Evolutionary conservation across 2,113 vertebrate genomes (phyloP), one percentile per base, ranked within the genome.

Genomic region (Oxygymnocypris stewartii): DNA sequence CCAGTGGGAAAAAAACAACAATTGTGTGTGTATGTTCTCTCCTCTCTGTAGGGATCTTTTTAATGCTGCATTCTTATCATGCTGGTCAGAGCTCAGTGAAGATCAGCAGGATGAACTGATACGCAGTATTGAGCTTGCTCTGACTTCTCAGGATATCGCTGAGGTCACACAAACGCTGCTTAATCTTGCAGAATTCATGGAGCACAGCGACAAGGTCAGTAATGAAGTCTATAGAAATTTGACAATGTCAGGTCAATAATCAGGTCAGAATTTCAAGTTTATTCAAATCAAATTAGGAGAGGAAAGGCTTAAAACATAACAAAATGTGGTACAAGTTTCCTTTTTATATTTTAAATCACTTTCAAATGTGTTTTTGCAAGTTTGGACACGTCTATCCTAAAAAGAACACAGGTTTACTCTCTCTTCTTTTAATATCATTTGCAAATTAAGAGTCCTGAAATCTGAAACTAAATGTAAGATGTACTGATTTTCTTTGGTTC

Each of bases 81-180:
- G 98, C 93, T 99, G 98, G 98, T 99, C 98, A 0, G 98, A 99
- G 73, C 94, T 99, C 90, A 99, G 97, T 0, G 98, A 99, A 86
- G 97, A 99, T 91, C 98, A 99, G 91, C 98, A 99, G 92, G 98
- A 99, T 7, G 98, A 99, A 89, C 95, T 99, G 88, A 99, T 99
- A 91, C 95, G 97, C 88, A 99, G 98, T 92, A 99, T 99, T 0
- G 98, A 99, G 89, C 63, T 98, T 79, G 98, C 98, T 0, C 95
- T 99, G 86, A 99, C 97, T 6, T 98, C 98, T 3, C 98, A 99
- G 90, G 98, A 99, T 92, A 99, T 99, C 1, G 97, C 97, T 0
- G 98, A 99, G 89, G 98, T 99, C 94, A 99, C 98, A 0, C 98
- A 99, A 90, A 99, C 98, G 0, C 95, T 99, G 16, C 94, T 99